Percentiles rank a stretch among this genome's conserved stretches.
Conservation (phyloP, 2,797 vertebrate species). For the Glyptemys insculpta region DNA sequence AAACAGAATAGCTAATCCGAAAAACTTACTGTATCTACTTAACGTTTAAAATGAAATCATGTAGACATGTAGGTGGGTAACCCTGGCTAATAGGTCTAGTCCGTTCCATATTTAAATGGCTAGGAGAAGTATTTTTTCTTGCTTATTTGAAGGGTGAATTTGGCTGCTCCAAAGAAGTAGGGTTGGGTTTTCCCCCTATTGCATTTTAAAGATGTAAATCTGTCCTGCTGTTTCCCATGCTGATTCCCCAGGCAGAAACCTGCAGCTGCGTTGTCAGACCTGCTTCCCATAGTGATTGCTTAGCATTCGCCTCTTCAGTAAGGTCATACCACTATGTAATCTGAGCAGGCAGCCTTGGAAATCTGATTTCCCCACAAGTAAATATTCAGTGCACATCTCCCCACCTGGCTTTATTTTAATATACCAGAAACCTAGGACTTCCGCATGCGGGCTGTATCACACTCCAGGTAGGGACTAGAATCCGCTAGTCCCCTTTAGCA, state of each 20-base stretch:
- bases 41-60: background rate
- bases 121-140: conserved; percentile 5
- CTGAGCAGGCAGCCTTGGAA: conserved; percentile 34
- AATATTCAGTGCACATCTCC: conserved; percentile 14
- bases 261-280: conserved; percentile 19
- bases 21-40: background rate
- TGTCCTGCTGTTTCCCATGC: conserved; percentile 1
- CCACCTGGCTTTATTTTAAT: conserved; percentile 25
- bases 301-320: background rate
- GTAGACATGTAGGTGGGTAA: background rate
- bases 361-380: background rate
- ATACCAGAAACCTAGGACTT: background rate
- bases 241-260: conserved; percentile 13
- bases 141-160: background rate
- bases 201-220: background rate
- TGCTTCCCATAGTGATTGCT: background rate
- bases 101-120: background rate
- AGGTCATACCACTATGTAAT: conserved; percentile 11
- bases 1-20: background rate
- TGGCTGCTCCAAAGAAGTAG: background rate
- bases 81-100: background rate
- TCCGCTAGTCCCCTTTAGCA: background rate
- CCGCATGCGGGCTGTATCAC: conserved; percentile 2
- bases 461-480: conserved; percentile 12
- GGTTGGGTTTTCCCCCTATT: background rate